Conservation (phyloP, 2,888 invertebrate genomes). For the Myathropa florea region DNA sequence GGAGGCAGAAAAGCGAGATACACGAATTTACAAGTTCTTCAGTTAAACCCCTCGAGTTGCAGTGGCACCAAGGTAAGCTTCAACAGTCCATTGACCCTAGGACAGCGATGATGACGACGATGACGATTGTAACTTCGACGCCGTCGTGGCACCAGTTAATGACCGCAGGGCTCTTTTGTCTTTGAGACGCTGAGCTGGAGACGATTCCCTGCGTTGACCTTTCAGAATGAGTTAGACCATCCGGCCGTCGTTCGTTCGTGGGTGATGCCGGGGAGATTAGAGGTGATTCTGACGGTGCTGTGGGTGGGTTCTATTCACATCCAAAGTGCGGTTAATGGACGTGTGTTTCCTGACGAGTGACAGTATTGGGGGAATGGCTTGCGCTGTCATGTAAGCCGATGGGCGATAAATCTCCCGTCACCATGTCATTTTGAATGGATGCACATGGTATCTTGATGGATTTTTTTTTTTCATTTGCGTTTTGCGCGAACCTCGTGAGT, state of each 20-base stretch:
- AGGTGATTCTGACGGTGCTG: not conserved
- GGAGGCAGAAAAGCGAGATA: not conserved
- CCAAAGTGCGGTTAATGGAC: conserved; percentile 26
- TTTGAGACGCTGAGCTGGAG: not conserved
- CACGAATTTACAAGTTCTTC: conserved; percentile 22
- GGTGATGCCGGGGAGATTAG: not conserved
- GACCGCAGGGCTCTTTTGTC: not conserved
- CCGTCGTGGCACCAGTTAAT: not conserved
- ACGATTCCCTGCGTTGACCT: not conserved
- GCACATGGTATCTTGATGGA: not conserved
- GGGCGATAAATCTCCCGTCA: conserved; percentile 33
- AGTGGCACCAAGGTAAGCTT: conserved; percentile 18
- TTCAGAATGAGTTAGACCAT: not conserved
- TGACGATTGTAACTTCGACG: not conserved
- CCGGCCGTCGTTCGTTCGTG: not conserved
- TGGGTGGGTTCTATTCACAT: conserved; percentile 4
- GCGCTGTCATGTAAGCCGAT: conserved; percentile 22
- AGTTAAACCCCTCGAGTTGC: conserved; percentile 27
- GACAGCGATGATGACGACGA: not conserved
- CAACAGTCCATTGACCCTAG: conserved; percentile 34
- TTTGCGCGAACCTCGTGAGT: not conserved
- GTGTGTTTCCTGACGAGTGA: conserved; percentile 46
- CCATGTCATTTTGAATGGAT: conserved; percentile 1
- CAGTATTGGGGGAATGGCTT: conserved; percentile 7
- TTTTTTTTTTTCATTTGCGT: not conserved